phyloP scores from a whole-genome alignment of 2,888 invertebrate genomes.

The Stenodema calcarata region DNA sequence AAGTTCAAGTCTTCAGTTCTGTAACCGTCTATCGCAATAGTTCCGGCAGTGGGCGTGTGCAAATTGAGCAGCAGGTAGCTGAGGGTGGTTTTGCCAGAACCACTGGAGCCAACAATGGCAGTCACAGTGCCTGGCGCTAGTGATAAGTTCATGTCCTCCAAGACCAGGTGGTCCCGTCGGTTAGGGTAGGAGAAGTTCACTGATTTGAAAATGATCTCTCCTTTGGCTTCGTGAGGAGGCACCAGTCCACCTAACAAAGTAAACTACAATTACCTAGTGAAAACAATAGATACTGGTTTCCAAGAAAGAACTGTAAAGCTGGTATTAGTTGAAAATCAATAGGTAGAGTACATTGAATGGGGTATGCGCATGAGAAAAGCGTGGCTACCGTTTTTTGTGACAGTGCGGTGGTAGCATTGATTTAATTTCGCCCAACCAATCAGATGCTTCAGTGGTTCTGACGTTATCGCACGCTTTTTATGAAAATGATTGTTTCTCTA shows the following conservation, averaged over 20 bases:
- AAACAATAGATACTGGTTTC: neutral
- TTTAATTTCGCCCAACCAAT: too few species aligned
- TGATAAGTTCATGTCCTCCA: conserved; percentile 72
- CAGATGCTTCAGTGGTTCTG: too few species aligned
- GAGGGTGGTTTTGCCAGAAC: conserved; percentile 94
- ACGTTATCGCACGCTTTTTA: too few species aligned
- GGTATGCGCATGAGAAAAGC: too few species aligned
- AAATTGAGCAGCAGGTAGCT: conserved; percentile 81
- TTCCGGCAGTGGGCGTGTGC: conserved; percentile 82
- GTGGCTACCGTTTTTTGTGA: too few species aligned
- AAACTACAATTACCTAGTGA: neutral
- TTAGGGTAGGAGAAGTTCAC: conserved; percentile 78
- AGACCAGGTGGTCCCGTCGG: conserved; percentile 66
- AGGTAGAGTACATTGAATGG: too few species aligned
- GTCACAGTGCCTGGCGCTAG: conserved; percentile 75
- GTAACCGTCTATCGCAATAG: conserved; percentile 76
- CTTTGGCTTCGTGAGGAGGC: conserved; percentile 67
- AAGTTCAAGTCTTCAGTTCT: conserved; percentile 81
- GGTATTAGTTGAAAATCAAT: too few species aligned
- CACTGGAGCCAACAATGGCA: conserved; percentile 89
- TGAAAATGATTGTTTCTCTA: too few species aligned
- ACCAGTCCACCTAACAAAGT: conserved; percentile 67
- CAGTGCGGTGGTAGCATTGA: too few species aligned
- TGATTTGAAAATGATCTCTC: conserved; percentile 77
- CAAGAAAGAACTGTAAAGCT: too few species aligned